A percentile compares a stretch with the other conserved stretches of the same genome.
Conservation (phyloP, 2,888 invertebrate genomes). For the Cantharis flavilabris region DNA sequence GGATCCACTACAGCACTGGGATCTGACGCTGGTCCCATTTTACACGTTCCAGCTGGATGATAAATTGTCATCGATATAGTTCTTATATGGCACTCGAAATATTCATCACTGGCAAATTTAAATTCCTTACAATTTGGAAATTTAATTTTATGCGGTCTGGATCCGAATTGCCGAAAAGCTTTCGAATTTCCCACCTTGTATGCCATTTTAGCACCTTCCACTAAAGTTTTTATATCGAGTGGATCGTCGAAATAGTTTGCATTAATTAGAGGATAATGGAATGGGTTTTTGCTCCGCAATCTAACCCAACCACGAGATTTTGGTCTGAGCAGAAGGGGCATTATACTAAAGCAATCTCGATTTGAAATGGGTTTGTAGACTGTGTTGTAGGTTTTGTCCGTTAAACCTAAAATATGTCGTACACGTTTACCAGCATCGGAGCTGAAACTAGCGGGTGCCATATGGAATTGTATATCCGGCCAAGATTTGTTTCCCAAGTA, state of each 20-base stretch:
- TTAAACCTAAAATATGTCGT: slow-evolving; percentile 76
- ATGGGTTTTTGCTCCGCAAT: slow-evolving; percentile 80
- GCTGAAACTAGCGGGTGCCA: slow-evolving; percentile 87
- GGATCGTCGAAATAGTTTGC: slow-evolving; percentile 91
- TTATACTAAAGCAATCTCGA: slow-evolving; percentile 80
- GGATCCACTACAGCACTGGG: slow-evolving; percentile 82
- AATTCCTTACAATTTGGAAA: slow-evolving; percentile 78
- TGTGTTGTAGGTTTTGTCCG: slow-evolving; percentile 77
- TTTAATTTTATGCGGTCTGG: slow-evolving; percentile 73
- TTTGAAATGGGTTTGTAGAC: slow-evolving; percentile 82
- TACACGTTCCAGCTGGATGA: slow-evolving; percentile 86
- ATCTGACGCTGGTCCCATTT: slow-evolving; percentile 85
- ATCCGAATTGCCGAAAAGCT: slow-evolving; percentile 81
- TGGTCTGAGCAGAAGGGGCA: slow-evolving; percentile 82
- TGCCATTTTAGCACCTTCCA: slow-evolving; percentile 82
- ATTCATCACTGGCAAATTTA: slow-evolving; percentile 76
- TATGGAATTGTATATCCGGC: slow-evolving; percentile 91
- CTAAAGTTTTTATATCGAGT: slow-evolving; percentile 75
- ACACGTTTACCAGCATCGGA: slow-evolving; percentile 75
- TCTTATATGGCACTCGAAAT: slow-evolving; percentile 85
- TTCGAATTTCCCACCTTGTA: slow-evolving; percentile 72
- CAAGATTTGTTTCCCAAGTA: slow-evolving; percentile 79
- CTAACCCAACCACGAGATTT: slow-evolving; percentile 78
- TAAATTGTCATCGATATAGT: slow-evolving; percentile 90
- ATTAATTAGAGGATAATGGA: slow-evolving; percentile 85